Conservation (phyloP, 2,888 invertebrate genomes). For the Ectemnius continuus region DNA sequence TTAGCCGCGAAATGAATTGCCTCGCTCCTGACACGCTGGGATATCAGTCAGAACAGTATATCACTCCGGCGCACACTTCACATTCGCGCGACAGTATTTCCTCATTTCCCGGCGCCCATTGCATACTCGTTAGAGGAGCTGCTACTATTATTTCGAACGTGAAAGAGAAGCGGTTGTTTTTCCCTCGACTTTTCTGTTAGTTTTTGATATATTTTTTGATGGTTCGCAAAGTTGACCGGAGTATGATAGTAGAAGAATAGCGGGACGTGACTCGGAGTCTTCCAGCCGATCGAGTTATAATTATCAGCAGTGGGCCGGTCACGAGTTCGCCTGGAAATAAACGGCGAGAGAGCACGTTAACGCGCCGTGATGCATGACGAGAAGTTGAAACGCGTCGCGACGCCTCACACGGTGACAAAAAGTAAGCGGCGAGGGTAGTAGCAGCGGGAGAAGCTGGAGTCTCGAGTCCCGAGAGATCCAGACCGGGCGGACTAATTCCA, state of each 20-base stretch:
- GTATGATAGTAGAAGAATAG: constrained; percentile 4
- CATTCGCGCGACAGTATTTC: too few species aligned
- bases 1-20: constrained; percentile 23
- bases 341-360: constrained; percentile 51
- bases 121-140: too few species aligned
- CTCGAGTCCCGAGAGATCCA: constrained; percentile 6
- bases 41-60: neutral
- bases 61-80: too few species aligned
- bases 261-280: constrained; percentile 31
- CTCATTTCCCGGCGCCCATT: too few species aligned
- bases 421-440: constrained; percentile 46
- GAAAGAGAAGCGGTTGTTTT: too few species aligned
- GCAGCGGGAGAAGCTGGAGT: constrained; percentile 22
- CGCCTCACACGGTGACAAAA: constrained; percentile 68
- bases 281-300: constrained; percentile 57
- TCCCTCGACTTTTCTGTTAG: too few species aligned
- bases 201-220: too few species aligned
- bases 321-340: constrained; percentile 48
- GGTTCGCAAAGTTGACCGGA: neutral
- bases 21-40: neutral
- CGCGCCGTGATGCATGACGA: constrained; percentile 59
- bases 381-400: constrained; percentile 63
- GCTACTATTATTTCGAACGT: too few species aligned
- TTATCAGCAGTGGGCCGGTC: constrained; percentile 37
- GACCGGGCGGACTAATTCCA: constrained; percentile 55